Evolutionary conservation across 2,888 invertebrate species (phyloP), one percentile per base, ranked within the genome.

Genomic region (Phragmatobia fuliginosa): DNA sequence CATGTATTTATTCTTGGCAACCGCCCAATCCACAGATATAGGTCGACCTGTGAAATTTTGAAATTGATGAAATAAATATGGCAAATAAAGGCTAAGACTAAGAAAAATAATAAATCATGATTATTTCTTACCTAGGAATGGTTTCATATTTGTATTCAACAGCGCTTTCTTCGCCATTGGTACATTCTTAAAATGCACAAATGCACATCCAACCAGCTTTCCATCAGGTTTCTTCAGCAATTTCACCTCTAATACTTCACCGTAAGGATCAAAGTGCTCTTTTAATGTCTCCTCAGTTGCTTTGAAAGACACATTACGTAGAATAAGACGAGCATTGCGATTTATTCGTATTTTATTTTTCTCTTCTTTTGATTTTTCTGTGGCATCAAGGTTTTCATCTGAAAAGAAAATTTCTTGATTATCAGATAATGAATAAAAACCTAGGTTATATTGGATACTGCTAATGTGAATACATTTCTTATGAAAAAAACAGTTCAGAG

Each of bases 111-210:
- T n/a, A n/a, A n/a, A n/a, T n/a, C n/a, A n/a, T 32, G 25, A 16
- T 10, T 11, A 49, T 32, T 10, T 18, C 86, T 92, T 92, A 96
- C 96, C 96, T 77, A 97, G 89, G 79, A 97, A 96, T 62, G 96
- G 96, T 84, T 97, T 96, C 81, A 97, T 97, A 87, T 97, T 97
- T 18, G 97, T 96, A 79, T 96, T 95, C 77, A 96, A 91, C 67
- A 98, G 96, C 1, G 99, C 99, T 87, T 97, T 97, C n/a, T 97
- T 97, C 1, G 99, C 99, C 94, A 97, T 97, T 68, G 97, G 96
- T 14, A 97, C 96, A 76, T 96, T 96, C 78, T 96, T 96, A 85
- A 97, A 99, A 88, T 99, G 98, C 3, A 99, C 96, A 94, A 99
- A 99, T 7, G 97, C 98, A 94, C 99, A 99, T 0, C 99, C 99